Base-by-base conservation (phyloP, 2,113 vertebrate species). In the Haemorhous mexicanus region DNA sequence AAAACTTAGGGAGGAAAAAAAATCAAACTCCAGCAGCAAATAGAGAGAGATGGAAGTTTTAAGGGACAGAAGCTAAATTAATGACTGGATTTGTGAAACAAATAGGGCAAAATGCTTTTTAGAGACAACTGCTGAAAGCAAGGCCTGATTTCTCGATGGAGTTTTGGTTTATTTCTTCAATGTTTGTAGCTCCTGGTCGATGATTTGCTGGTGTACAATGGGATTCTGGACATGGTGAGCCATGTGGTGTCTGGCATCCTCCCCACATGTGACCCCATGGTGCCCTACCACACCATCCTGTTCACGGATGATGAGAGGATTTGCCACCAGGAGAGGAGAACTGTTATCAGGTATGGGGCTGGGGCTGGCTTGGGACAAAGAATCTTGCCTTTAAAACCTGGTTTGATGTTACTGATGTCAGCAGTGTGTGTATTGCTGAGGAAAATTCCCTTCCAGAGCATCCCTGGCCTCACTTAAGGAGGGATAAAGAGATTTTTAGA, bases 161-260 rank as follows among this genome's bases (percentile, higher is more conserved):
- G 49, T 69, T 21, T 77, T 49, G 43, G 10, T 72, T 89, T 73
- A 12, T 94, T 90, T 84, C 47, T 72, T 87, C 46, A 89, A 79
- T 77, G 64, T 47, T 20, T 63, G 41, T 73, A 99, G 99, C 98
- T 99, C 32, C 98, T 99, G 49, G 99, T 99, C 13, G 99, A 99
- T 24, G 99, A 99, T 97, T 94, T 99, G 91, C 98, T 99, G 33
- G 99, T 99, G 75, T 99, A 99, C 96, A 99, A 99, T 6, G 99
- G 99, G 67, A 97, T 99, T 83, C 96, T 99, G 97, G 98, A 99
- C 95, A 97, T 98, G 91, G 98, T 99, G 59, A 98, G 91, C 94
- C 98, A 98, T 16, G 83, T 98, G 56, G 82, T 98, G 1, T 97
- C 97, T 8, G 99, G 99, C 62, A 99, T 99, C 94, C 98, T 99